A percentile compares a stretch with the other conserved stretches of the same genome.
phyloP scores from a whole-genome alignment of 2,797 vertebrate genomes.

The Micrastur ruficollis region DNA sequence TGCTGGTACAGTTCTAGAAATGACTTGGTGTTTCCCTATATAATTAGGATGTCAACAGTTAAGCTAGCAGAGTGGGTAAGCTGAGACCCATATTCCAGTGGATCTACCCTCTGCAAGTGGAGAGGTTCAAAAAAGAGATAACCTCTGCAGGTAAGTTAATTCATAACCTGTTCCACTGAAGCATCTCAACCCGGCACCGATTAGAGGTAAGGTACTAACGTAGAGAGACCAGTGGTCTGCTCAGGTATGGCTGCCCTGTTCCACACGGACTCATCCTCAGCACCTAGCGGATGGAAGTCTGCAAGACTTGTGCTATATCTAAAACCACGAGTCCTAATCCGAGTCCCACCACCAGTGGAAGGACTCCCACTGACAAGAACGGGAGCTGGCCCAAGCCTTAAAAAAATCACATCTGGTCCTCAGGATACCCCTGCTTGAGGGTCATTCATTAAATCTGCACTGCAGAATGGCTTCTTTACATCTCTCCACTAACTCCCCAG shows the following conservation, averaged over 20 bases:
- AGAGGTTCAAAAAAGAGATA: neutral
- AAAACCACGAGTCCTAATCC: neutral
- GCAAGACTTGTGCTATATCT: neutral
- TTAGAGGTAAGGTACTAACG: neutral
- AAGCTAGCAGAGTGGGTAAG: neutral
- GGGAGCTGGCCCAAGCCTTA: neutral
- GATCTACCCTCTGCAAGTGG: neutral
- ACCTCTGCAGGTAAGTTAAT: neutral
- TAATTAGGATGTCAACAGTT: neutral
- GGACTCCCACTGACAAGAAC: neutral
- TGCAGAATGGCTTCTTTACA: constrained; percentile 26
- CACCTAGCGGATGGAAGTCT: neutral
- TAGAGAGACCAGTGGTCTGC: neutral
- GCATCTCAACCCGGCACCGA: neutral
- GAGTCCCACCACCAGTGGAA: neutral
- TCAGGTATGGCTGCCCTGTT: neutral
- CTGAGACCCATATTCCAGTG: neutral
- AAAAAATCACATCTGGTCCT: neutral
- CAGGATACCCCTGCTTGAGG: neutral
- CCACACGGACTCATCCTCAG: neutral
- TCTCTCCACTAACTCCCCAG: neutral
- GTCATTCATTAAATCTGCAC: neutral
- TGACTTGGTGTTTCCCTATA: neutral
- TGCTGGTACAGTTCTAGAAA: neutral
- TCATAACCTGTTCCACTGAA: neutral